Base-by-base conservation (phyloP, 1,140 invertebrate genomes). In the Atta texana region DNA sequence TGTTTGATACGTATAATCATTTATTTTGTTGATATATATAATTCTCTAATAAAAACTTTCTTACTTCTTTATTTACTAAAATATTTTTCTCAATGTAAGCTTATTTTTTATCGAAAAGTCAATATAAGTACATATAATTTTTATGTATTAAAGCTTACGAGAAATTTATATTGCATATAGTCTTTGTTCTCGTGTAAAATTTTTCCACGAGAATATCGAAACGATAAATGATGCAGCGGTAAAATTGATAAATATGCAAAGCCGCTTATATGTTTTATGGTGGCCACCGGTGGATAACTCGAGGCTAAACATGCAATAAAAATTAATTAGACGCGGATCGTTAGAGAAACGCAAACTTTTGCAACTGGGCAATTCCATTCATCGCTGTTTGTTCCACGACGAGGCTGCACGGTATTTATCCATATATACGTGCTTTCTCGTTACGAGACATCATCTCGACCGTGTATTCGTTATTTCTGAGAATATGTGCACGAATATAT, bases 241-340 rank as follows among this genome's bases (percentile, higher is more conserved):
- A 21, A 74, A 74, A 74, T 82, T 61, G 39, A 61, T 61, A 74
- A 82, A 82, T 82, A 31, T 34, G 24, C 53, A 82, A 74, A 72
- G 39, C n/a, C 18, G 39, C 18, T 74, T 49, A 49, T 34, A 53
- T 61, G 24, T 61, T 49, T 49, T 31, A 69, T 2, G n/a, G 14
- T 2, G 1, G 16, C 28, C 16, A 2, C 18, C 34, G 69, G 12
- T 34, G 24, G n/a, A 84, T 61, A 74, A 34, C 24, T 51, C 14
- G 6, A 51, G 39, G n/a, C 34, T 34, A 31, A 49, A 59, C 24
- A 18, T 21, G 69, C 39, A 6, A 82, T 82, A 82, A 82, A 82
- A 82, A 82, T 82, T 72, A 74, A 82, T 74, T 82, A 75, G 59
- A 28, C 69, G 18, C 18, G 10, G n/a, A 31, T 63, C 55, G 39